Conservation (phyloP, 2,113 vertebrate species). For the Rhegmatorhina hoffmannsi region DNA sequence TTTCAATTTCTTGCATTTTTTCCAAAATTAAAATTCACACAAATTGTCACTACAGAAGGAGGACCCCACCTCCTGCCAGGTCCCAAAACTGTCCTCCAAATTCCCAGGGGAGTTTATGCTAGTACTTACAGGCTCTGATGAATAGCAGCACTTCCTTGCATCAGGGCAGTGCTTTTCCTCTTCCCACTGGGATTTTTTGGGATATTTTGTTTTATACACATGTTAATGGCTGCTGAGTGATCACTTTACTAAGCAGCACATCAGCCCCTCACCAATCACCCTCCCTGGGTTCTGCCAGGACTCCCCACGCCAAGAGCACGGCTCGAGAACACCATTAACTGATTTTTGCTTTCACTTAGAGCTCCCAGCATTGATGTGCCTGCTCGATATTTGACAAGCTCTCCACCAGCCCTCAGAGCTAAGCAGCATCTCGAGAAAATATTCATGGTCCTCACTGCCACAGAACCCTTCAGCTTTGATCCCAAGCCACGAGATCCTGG, state of each 20-base stretch:
- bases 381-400: constrained; percentile 58
- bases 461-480: not conserved
- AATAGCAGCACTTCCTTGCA: not conserved
- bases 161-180: not conserved
- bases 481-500: not conserved
- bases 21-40: not conserved
- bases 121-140: not conserved
- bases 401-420: constrained; percentile 9
- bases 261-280: not conserved
- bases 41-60: not conserved
- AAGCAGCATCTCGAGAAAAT: not conserved
- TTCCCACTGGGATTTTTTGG: not conserved
- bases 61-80: not conserved
- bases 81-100: not conserved
- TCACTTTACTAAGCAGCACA: not conserved
- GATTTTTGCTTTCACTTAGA: constrained; percentile 63
- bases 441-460: not conserved
- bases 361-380: constrained; percentile 36
- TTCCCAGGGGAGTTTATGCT: fast-evolving
- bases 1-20: not conserved
- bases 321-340: constrained; percentile 58
- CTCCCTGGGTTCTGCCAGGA: not conserved
- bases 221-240: not conserved
- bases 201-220: not conserved
- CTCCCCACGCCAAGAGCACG: not conserved